Conservation (phyloP, 2,113 vertebrate genomes). For the Salminus brasiliensis region DNA sequence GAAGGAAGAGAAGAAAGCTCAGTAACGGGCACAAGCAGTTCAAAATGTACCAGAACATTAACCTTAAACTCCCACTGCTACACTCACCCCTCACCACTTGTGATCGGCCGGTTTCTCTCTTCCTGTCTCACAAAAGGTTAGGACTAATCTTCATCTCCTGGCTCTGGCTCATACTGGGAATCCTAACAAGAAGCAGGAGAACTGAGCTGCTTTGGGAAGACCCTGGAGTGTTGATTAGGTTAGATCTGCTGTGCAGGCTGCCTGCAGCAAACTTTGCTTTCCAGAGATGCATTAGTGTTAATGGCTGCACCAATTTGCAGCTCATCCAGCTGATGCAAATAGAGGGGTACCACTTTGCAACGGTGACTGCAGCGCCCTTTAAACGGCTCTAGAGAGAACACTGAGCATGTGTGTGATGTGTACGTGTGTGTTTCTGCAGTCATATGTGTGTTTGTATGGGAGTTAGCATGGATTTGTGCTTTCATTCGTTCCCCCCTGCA, state of each 20-base stretch:
- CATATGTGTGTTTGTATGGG: neutral
- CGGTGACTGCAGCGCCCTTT: constrained; percentile 11
- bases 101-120: neutral
- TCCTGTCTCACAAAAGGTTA: neutral
- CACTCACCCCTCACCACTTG: neutral
- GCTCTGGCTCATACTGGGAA: constrained; percentile 11
- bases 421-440: neutral
- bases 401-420: neutral
- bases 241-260: constrained; percentile 1
- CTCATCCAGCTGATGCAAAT: constrained; percentile 31
- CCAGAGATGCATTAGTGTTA: constrained; percentile 43
- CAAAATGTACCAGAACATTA: constrained; percentile 30
- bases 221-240: neutral
- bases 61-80: constrained; percentile 11
- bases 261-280: constrained; percentile 23
- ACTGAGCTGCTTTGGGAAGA: neutral
- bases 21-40: constrained; percentile 7
- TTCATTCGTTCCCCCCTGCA: neutral
- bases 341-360: constrained; percentile 10
- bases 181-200: neutral
- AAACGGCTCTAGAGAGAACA: neutral
- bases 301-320: constrained; percentile 28
- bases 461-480: neutral
- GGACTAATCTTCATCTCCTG: constrained; percentile 4
- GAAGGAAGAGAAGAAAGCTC: constrained; percentile 19